Evolutionary conservation across 2,113 vertebrate genomes (phyloP), one percentile per base, ranked within the genome.

Genomic region (Apeltes quadracus): DNA sequence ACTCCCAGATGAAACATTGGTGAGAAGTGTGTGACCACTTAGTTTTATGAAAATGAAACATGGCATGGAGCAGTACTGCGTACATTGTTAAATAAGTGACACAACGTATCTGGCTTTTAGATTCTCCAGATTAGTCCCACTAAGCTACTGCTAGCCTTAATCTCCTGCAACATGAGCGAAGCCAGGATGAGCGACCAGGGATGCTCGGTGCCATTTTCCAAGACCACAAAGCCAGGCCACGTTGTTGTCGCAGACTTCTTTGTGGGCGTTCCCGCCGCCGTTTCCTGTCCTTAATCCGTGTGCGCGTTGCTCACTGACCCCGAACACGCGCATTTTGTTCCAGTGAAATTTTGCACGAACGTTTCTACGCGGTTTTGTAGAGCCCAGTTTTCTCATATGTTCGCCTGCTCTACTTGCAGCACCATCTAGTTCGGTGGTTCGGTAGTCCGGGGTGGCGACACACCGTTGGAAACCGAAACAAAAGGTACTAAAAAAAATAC

Each of bases 201-300:
- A 90, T 72, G 87, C 75, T 83, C 66, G 71, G 69, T 61, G 85
- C 69, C 87, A 87, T 89, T 87, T 88, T 83, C n/a, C 76, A 70
- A 84, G 79, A 88, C 83, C 80, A 87, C 78, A 90, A 86, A 84
- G 77, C 78, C 82, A 38, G 74, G 75, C 90, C 88, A 88, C 89
- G 86, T 89, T 89, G 85, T 87, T 84, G 85, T 70, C 77, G 41
- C 75, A 59, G 63, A 57, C 23, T 50, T 76, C 80, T 68, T 25
- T 41, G 86, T 79, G 89, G 90, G 89, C 90, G 89, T 90, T 91
- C 77, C 90, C 89, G 71, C 58, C 5, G 56, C 69, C 0, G 79
- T 69, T 91, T 90, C 88, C 90, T 88, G 86, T 44, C 76, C 72
- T 73, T 87, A 87, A 89, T 88, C 90, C 83, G 48, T 78, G 4